A percentile compares a stretch with the other conserved stretches of the same genome.
These are phyloP conservation scores for Nansenia antarctica DNA, from an alignment of 2,113 vertebrate genomes.

Conservation along the genomic window DNA sequence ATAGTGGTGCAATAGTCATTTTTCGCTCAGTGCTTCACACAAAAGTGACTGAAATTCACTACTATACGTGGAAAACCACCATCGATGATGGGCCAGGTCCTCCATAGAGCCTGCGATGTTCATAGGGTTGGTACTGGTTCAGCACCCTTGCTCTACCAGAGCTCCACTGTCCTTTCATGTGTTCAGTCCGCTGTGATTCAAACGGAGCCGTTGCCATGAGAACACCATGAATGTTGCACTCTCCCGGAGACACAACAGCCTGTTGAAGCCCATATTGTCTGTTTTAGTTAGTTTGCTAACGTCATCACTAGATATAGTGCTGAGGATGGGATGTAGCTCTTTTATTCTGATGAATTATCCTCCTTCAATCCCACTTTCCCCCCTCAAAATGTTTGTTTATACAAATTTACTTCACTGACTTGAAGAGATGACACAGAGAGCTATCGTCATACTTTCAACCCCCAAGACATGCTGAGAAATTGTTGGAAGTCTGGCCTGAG, in stretches of 20 bases:
- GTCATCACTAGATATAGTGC: background rate
- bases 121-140: background rate
- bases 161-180: background rate
- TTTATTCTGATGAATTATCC: background rate
- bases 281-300: background rate
- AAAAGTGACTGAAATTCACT: too few species aligned
- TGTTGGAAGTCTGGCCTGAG: background rate
- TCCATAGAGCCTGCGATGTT: background rate
- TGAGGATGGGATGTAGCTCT: background rate
- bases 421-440: background rate
- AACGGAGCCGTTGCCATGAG: constrained; percentile 11
- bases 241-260: constrained; percentile 2
- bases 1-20: constrained; percentile 38
- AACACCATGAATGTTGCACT: constrained; percentile 37
- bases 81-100: constrained; percentile 21
- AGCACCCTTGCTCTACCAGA: background rate
- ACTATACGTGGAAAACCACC: constrained; percentile 17
- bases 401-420: background rate
- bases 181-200: background rate
- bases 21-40: too few species aligned
- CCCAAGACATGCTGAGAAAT: background rate
- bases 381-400: background rate
- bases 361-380: too few species aligned
- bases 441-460: background rate
- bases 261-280: background rate